Percentiles rank a stretch among this genome's conserved stretches.
Conservation (phyloP, 2,797 vertebrate species). For the Ceyx erithaca region DNA sequence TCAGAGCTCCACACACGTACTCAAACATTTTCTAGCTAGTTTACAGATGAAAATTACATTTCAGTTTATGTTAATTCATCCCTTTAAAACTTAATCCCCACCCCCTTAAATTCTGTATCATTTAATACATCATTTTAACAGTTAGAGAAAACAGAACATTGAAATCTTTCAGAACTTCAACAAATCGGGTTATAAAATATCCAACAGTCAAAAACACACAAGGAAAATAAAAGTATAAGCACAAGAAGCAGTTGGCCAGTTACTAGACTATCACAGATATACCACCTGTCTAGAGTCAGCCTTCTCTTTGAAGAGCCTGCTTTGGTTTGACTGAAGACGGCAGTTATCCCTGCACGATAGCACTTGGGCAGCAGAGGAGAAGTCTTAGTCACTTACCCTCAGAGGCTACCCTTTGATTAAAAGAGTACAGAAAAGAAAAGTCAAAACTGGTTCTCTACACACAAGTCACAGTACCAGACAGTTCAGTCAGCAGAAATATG, state of each 20-base stretch:
- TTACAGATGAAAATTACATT: not conserved
- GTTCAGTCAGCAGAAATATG: conserved; percentile 82
- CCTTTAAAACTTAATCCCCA: not conserved
- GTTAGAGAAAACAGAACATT: conserved; percentile 29
- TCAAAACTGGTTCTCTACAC: conserved; percentile 86
- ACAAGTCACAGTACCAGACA: conserved; percentile 83
- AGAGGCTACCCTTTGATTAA: conserved; percentile 89
- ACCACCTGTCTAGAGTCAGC: conserved; percentile 87
- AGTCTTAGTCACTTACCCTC: conserved; percentile 91
- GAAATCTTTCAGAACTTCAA: conserved; percentile 25
- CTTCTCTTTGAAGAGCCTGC: conserved; percentile 85
- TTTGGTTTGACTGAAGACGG: conserved; percentile 86
- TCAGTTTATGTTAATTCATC: not conserved
- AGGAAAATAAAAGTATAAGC: conserved; percentile 65
- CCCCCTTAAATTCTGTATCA: not conserved
- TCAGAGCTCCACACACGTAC: not conserved
- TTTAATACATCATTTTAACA: conserved; percentile 33
- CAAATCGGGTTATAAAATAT: conserved; percentile 43
- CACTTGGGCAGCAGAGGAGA: conserved; percentile 87
- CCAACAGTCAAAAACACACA: conserved; percentile 71
- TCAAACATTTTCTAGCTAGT: not conserved
- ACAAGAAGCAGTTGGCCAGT: conserved; percentile 82
- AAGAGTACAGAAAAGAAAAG: conserved; percentile 90
- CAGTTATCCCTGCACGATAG: conserved; percentile 87
- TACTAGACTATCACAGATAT: conserved; percentile 80